Evolutionary conservation across 2,888 invertebrate species (phyloP).

Genomic region (Drosophila buzzatii): DNA sequence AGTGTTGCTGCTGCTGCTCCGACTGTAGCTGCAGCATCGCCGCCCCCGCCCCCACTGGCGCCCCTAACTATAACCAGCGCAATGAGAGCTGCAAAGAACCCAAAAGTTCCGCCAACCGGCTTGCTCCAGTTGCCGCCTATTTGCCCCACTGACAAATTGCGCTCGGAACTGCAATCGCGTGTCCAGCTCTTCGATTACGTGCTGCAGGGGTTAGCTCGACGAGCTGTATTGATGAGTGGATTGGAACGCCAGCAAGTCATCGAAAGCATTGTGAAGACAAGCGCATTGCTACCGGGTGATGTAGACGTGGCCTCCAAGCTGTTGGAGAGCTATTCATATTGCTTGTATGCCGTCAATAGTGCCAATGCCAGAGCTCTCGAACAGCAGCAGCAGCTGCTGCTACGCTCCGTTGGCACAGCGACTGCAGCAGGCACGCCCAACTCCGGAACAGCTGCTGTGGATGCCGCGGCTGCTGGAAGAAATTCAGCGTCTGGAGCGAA

Average conservation of each 20-base stretch:
- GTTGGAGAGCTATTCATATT: slow-evolving; percentile 69
- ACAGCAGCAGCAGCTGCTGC: neutral
- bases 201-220: slow-evolving; percentile 64
- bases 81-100: neutral
- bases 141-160: slow-evolving; percentile 51
- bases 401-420: too few relatives aligned
- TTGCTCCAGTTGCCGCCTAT: slow-evolving; percentile 56
- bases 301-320: slow-evolving; percentile 70
- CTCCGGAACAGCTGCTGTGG: neutral
- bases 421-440: neutral
- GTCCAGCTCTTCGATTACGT: slow-evolving; percentile 72
- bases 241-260: slow-evolving; percentile 70
- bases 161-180: slow-evolving; percentile 62
- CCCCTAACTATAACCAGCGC: neutral
- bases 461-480: neutral
- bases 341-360: slow-evolving; percentile 37
- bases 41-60: too few relatives aligned
- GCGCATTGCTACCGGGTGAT: slow-evolving; percentile 62
- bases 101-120: neutral
- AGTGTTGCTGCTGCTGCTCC: neutral
- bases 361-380: neutral
- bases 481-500: neutral
- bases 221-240: slow-evolving; percentile 54
- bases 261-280: slow-evolving; percentile 62
- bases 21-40: neutral